Percentiles rank a stretch among this genome's conserved stretches.
Evolutionary conservation across 2,888 invertebrate genomes (phyloP).

Genomic region (Xanthorhoe designata): DNA sequence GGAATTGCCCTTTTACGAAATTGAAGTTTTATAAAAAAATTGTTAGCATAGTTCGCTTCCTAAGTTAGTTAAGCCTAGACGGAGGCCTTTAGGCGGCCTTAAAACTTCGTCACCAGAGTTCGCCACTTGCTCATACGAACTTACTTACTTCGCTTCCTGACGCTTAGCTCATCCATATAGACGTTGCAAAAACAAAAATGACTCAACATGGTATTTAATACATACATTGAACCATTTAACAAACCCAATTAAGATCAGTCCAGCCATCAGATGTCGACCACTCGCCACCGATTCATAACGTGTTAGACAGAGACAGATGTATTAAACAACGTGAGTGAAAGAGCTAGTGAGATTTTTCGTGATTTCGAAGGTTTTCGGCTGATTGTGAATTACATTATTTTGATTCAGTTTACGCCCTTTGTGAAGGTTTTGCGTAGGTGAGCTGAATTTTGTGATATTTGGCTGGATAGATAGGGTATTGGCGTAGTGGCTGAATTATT

Average conservation of each 20-base stretch:
- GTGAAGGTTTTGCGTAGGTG: conserved; percentile 13
- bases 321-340: not conserved
- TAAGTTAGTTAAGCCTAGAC: no score
- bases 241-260: conserved; percentile 24
- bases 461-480: no score
- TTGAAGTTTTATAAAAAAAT: no score
- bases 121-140: no score
- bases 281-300: conserved; percentile 17
- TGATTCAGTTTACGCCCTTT: not conserved
- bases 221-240: conserved; percentile 12
- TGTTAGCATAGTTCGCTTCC: no score
- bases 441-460: not conserved
- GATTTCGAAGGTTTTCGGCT: conserved; percentile 6
- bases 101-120: no score
- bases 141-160: no score
- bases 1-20: no score
- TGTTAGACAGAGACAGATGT: conserved; percentile 3
- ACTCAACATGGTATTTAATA: not conserved
- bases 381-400: conserved; percentile 13
- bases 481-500: no score
- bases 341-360: conserved; percentile 7
- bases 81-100: no score
- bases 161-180: not conserved
- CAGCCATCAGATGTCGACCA: conserved; percentile 15
- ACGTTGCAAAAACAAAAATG: not conserved